Evolutionary conservation across 2,797 vertebrate genomes (phyloP).

Genomic region (Trachurus trachurus): DNA sequence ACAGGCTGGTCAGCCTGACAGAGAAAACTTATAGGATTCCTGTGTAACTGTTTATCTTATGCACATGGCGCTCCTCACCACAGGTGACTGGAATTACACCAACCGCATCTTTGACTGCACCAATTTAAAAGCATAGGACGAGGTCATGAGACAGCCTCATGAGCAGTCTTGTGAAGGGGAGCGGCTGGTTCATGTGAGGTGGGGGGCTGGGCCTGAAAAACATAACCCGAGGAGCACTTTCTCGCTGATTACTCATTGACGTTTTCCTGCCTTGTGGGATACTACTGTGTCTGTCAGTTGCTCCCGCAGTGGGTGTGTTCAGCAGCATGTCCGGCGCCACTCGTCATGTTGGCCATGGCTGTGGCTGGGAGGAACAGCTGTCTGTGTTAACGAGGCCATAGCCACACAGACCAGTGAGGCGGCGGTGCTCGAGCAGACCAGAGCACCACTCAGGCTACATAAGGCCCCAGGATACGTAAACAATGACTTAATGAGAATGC

Average conservation of each 20-base stretch:
- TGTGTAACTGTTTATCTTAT: conserved; percentile 32
- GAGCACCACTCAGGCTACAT: conserved; percentile 72
- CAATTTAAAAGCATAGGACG: conserved; percentile 39
- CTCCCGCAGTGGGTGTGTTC: conserved; percentile 67
- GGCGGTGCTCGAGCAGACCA: conserved; percentile 64
- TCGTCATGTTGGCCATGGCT: conserved; percentile 69
- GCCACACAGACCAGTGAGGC: conserved; percentile 68
- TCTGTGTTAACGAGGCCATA: conserved; percentile 83
- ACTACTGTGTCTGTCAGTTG: conserved; percentile 78
- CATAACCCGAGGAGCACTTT: conserved; percentile 72
- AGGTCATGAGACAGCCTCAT: conserved; percentile 47
- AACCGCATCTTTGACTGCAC: conserved; percentile 47
- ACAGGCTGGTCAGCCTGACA: conserved; percentile 17
- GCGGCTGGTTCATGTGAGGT: conserved; percentile 53
- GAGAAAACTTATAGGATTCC: conserved; percentile 28
- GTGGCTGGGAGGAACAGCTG: conserved; percentile 88
- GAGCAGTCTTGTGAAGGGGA: conserved; percentile 56
- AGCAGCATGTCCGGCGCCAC: conserved; percentile 68
- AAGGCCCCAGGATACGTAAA: conserved; percentile 84
- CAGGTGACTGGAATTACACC: conserved; percentile 61
- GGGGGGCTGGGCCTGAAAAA: conserved; percentile 61
- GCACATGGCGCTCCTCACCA: conserved; percentile 22
- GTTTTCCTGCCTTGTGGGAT: conserved; percentile 74
- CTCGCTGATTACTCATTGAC: conserved; percentile 81
- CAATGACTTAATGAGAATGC: conserved; percentile 87